phyloP scores from a whole-genome alignment of 2,797 vertebrate genomes.

The Trichosurus vulpecula region DNA sequence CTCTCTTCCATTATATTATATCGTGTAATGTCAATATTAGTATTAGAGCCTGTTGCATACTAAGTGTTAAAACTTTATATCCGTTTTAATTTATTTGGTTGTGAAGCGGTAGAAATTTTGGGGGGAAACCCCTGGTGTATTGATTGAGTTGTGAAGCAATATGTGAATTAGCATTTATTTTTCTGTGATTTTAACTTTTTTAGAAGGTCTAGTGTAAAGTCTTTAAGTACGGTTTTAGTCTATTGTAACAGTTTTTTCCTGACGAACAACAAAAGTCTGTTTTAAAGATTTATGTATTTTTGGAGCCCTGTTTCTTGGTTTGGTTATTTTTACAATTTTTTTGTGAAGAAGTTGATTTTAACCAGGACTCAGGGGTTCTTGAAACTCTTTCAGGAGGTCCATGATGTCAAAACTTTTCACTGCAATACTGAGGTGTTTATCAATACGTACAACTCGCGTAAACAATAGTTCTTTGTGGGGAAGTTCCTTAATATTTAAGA shows the following conservation, averaged over 20 bases:
- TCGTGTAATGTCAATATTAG: neutral
- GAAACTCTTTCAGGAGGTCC: neutral
- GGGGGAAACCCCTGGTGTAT: neutral
- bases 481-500: neutral
- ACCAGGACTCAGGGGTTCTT: neutral
- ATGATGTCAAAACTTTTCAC: neutral
- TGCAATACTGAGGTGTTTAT: neutral
- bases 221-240: neutral
- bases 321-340: conserved; percentile 48
- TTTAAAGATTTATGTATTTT: conserved; percentile 21
- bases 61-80: neutral
- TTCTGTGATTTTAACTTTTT: neutral
- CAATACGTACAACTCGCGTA: neutral
- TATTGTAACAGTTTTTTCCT: neutral
- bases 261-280: neutral
- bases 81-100: neutral
- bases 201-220: neutral
- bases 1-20: neutral
- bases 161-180: neutral
- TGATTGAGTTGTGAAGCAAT: neutral
- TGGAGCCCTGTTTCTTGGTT: conserved; percentile 33
- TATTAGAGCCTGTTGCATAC: neutral
- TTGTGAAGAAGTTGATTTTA: neutral
- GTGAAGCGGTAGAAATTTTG: neutral
- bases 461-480: neutral